Evolutionary conservation across 2,113 vertebrate species (phyloP).

Genomic region (Chaetorhynchus papuensis): DNA sequence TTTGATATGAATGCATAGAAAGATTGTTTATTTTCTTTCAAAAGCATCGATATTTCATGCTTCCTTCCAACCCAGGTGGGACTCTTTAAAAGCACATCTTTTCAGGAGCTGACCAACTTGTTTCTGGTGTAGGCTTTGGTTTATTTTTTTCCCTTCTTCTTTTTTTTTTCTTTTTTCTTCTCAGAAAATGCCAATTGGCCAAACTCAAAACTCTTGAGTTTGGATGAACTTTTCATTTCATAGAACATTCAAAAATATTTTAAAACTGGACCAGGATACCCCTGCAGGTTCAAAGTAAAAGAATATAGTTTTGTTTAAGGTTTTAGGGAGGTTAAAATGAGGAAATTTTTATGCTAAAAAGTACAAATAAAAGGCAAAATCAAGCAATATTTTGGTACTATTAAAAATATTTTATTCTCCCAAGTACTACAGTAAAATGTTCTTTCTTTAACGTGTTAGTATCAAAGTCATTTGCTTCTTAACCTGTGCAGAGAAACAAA

Average conservation of each 20-base stretch:
- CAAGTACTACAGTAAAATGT: not conserved
- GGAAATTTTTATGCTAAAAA: not conserved
- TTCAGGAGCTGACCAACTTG: not conserved
- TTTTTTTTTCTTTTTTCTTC: not conserved
- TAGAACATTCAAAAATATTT: not conserved
- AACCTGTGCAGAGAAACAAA: not conserved
- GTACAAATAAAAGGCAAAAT: not conserved
- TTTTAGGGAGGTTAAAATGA: not conserved
- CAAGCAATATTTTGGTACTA: not conserved
- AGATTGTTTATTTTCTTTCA: not conserved
- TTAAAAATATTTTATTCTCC: not conserved
- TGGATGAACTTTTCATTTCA: not conserved
- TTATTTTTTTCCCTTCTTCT: too few relatives aligned
- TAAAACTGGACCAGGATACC: not conserved
- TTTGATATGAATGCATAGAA: not conserved
- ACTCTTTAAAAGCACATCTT: not conserved
- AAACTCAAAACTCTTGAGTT: not conserved
- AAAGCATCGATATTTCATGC: slow-evolving; percentile 17
- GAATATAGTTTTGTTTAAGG: not conserved
- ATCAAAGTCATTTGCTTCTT: not conserved
- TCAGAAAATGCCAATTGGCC: not conserved
- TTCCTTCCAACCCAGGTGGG: not conserved
- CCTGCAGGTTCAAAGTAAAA: not conserved
- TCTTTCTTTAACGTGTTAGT: not conserved
- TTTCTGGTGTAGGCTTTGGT: not conserved